A percentile compares a stretch with the other conserved stretches of the same genome.
Conservation (phyloP, 2,113 vertebrate genomes). For the Aptenodytes forsteri region DNA sequence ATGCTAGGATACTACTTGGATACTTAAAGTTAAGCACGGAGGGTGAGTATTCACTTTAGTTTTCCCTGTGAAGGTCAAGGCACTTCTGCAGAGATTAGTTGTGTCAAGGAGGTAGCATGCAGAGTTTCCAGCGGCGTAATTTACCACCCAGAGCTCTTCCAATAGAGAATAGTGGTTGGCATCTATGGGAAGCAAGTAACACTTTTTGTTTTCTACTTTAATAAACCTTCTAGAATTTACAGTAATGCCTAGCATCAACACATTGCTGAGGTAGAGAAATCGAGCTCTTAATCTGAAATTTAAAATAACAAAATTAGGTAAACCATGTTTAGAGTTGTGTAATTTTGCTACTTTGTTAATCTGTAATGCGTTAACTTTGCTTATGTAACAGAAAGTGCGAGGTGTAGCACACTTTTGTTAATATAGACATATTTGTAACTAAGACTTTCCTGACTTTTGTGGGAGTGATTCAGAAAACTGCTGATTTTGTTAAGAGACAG, state of each 20-base stretch:
- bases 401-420: neutral
- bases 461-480: neutral
- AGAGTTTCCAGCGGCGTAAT: neutral
- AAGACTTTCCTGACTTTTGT: neutral
- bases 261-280: neutral
- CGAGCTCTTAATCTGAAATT: neutral
- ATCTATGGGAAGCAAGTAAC: neutral
- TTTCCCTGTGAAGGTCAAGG: neutral
- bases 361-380: neutral
- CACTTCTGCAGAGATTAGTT: neutral
- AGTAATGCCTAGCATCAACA: neutral
- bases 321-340: neutral
- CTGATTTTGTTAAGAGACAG: neutral
- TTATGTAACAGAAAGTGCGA: neutral
- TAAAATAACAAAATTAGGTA: neutral
- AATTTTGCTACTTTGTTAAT: neutral
- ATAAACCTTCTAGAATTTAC: neutral
- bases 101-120: neutral
- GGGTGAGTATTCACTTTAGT: neutral
- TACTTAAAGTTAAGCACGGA: neutral
- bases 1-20: neutral
- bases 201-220: neutral
- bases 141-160: neutral
- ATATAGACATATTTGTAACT: neutral
- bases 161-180: neutral